A percentile compares a stretch with the other conserved stretches of the same genome.
phyloP scores from a whole-genome alignment of 2,797 vertebrate species.

The Parauchenoglanis punctatus region DNA sequence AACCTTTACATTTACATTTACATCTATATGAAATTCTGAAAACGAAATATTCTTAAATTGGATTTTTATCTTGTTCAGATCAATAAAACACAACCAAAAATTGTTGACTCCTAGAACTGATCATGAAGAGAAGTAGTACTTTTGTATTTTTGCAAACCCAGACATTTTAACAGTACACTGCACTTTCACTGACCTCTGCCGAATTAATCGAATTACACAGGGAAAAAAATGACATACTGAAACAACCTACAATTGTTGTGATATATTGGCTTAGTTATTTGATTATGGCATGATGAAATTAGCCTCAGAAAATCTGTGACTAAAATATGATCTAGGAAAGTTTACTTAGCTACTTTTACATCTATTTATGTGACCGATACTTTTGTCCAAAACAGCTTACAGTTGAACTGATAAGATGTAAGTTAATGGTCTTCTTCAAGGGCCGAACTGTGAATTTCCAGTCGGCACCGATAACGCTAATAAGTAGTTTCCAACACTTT shows the following conservation, averaged over 20 bases:
- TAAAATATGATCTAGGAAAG: background rate
- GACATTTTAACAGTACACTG: background rate
- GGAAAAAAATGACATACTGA: background rate
- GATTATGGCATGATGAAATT: background rate
- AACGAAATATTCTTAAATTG: background rate
- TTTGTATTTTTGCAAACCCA: background rate
- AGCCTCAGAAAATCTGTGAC: background rate
- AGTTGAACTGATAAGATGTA: background rate
- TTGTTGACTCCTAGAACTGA: background rate
- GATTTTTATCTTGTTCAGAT: background rate
- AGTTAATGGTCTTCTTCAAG: background rate
- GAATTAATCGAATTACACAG: background rate
- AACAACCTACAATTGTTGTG: background rate
- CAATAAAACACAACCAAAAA: background rate
- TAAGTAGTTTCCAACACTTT: background rate
- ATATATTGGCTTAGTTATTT: background rate
- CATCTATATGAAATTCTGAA: background rate
- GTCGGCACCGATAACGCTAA: background rate
- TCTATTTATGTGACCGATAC: background rate
- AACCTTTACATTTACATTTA: background rate
- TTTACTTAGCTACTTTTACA: background rate
- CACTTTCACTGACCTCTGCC: background rate
- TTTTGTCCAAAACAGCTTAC: background rate
- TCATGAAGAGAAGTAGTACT: background rate
- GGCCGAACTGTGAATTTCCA: background rate